Evolutionary conservation across 1,140 invertebrate genomes (phyloP).

Genomic region (Globodera ellingtonae): DNA sequence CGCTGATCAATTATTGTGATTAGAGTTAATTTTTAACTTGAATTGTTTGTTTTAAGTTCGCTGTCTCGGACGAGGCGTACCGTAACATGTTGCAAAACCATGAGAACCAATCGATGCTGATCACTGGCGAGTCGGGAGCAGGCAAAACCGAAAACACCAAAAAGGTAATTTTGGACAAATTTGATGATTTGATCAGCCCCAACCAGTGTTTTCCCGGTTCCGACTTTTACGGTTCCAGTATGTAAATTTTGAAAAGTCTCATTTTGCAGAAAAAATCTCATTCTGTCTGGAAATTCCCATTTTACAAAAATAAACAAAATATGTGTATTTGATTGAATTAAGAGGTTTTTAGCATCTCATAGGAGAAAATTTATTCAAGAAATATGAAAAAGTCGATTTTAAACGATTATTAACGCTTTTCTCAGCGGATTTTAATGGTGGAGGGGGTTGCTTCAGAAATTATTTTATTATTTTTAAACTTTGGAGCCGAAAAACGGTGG

Average conservation of each 20-base stretch:
- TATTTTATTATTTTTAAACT: too few species aligned
- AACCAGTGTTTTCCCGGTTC: background rate
- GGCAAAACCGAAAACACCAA: constrained; percentile 75
- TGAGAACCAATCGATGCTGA: constrained; percentile 98
- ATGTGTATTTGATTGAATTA: too few species aligned
- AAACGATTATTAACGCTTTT: background rate
- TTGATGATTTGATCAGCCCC: background rate
- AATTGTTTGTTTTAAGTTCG: constrained; percentile 81
- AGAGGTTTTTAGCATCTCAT: too few species aligned
- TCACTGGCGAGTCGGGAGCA: constrained; percentile 77
- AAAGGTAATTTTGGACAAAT: constrained; percentile 67
- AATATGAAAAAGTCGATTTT: too few species aligned
- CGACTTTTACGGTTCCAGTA: background rate
- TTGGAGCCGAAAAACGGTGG: too few species aligned
- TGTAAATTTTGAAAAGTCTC: too few species aligned
- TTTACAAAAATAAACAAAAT: too few species aligned
- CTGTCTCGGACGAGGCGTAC: constrained; percentile 99
- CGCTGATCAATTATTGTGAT: constrained; percentile 68
- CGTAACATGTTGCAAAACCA: constrained; percentile 98
- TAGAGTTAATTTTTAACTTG: too few species aligned
- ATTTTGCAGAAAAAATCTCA: too few species aligned
- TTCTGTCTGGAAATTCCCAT: too few species aligned
- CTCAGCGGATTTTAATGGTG: background rate
- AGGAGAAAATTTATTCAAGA: too few species aligned
- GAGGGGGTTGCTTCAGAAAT: too few species aligned